Evolutionary conservation across 2,888 invertebrate genomes (phyloP).

Genomic region (Steinernema carpocapsae): DNA sequence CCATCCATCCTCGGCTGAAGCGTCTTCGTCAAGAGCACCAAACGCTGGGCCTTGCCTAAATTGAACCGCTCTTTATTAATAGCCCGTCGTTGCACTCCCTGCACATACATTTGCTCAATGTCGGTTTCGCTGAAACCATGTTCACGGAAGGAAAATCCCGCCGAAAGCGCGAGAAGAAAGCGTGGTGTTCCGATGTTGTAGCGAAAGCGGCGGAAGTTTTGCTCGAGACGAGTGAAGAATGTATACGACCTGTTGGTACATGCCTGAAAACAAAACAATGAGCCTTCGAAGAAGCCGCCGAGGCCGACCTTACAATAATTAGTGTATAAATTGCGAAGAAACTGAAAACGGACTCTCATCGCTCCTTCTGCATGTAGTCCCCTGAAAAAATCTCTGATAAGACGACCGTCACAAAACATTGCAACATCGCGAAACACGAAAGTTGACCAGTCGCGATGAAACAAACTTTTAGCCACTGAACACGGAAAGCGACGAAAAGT

Average conservation of each 20-base stretch:
- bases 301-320: conserved; percentile 2
- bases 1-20: conserved; percentile 9
- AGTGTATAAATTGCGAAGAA: neutral
- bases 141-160: conserved; percentile 6
- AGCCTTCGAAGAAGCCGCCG: neutral
- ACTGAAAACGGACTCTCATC: conserved; percentile 10
- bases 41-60: conserved; percentile 12
- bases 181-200: neutral
- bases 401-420: too few relatives aligned
- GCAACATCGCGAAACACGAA: too few relatives aligned
- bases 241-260: conserved; percentile 6
- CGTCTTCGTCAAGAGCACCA: neutral
- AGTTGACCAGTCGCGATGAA: too few relatives aligned
- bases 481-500: too few relatives aligned
- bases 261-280: neutral
- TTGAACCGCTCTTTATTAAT: neutral
- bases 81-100: neutral
- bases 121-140: conserved; percentile 26
- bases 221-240: neutral
- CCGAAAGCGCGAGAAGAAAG: conserved; percentile 4
- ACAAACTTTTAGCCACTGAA: too few relatives aligned
- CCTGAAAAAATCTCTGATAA: neutral
- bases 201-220: conserved; percentile 2
- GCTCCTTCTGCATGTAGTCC: neutral
- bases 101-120: conserved; percentile 17